These are phyloP conservation scores for Amiota communis DNA, from an alignment of 2,888 invertebrate genomes.

Conservation along the genomic window DNA sequence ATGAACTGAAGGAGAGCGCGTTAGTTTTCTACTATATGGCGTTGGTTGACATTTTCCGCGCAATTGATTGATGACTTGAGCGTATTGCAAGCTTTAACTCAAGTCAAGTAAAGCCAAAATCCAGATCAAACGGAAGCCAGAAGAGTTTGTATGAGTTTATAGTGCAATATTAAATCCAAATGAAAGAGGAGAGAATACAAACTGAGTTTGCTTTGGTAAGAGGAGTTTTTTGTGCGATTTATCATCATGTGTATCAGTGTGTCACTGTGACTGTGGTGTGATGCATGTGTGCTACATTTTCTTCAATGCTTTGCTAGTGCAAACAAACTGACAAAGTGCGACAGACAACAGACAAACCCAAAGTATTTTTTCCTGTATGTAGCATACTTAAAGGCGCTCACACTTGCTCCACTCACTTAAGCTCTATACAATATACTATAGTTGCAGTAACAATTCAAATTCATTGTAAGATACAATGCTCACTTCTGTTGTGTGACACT, in stretches of 20 bases:
- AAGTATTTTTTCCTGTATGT: slow-evolving; percentile 1
- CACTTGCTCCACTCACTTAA: too few species aligned
- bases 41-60: slow-evolving; percentile 27
- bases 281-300: background rate
- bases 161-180: too few species aligned
- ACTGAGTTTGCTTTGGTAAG: too few species aligned
- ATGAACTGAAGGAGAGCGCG: too few species aligned
- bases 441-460: background rate
- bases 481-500: background rate
- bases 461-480: background rate
- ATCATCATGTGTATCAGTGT: background rate
- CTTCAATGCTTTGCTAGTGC: background rate
- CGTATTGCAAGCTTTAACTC: slow-evolving; percentile 8
- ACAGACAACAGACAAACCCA: too few species aligned
- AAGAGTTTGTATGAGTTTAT: too few species aligned
- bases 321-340: background rate
- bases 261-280: background rate
- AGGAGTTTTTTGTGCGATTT: slow-evolving; percentile 10
- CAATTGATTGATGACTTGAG: slow-evolving; percentile 30
- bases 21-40: background rate
- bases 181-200: too few species aligned
- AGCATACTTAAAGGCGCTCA: slow-evolving; percentile 1
- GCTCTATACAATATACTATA: too few species aligned
- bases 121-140: background rate
- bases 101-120: slow-evolving; percentile 9